These are phyloP conservation scores for Turdus rufiventris DNA, from an alignment of 2,113 vertebrate species.

Conservation along the genomic window DNA sequence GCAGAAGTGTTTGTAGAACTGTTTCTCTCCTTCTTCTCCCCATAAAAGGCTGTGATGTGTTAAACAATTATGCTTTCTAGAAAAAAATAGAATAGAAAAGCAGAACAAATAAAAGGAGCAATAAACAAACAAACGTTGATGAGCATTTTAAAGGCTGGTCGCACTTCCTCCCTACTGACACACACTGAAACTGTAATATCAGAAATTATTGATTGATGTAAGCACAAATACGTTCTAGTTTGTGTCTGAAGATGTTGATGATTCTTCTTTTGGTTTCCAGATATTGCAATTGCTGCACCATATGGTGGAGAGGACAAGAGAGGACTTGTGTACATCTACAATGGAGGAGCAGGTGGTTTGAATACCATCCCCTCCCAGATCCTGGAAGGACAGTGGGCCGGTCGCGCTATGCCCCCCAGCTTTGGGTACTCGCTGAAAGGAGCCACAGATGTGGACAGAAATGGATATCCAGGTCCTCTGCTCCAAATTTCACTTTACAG, in stretches of 20 bases:
- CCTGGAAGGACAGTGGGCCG: conserved; percentile 88
- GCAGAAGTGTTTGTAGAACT: background rate
- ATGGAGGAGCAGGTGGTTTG: conserved; percentile 81
- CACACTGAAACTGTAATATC: background rate
- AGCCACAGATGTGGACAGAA: conserved; percentile 90
- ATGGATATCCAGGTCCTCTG: conserved; percentile 90
- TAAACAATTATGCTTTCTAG: background rate
- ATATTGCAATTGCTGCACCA: conserved; percentile 90
- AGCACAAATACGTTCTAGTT: background rate
- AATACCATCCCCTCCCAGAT: conserved; percentile 80
- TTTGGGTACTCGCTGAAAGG: conserved; percentile 95
- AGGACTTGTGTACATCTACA: conserved; percentile 93
- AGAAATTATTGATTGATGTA: background rate
- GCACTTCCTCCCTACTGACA: background rate
- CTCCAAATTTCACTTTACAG: background rate
- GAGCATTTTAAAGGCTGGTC: background rate
- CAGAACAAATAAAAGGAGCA: background rate
- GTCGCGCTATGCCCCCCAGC: conserved; percentile 88
- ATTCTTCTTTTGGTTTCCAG: conserved; percentile 52
- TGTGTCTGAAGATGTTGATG: background rate
- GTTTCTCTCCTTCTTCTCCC: background rate
- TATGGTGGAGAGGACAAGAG: conserved; percentile 85
- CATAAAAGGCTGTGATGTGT: background rate
- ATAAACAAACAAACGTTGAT: background rate
- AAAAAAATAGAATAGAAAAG: background rate